Evolutionary conservation across 2,888 invertebrate species (phyloP), one percentile per base, ranked within the genome.

Genomic region (Mechanitis mazaeus): DNA sequence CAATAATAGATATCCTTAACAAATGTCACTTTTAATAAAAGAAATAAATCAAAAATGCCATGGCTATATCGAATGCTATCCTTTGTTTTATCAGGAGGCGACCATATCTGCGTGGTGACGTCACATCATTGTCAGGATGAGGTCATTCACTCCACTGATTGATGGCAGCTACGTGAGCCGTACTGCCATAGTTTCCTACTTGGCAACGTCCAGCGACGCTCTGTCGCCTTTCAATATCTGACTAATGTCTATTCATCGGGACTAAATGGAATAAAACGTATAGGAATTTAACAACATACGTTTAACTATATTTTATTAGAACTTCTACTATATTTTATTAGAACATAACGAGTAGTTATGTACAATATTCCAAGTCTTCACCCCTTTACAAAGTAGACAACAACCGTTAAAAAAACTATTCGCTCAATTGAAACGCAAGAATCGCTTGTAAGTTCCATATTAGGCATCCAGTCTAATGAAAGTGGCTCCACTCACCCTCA

Each of bases 131-230:
- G 69, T 73, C 76, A 76, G 75, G 75, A 75, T 72, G 73, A 74
- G 85, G 84, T 84, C 84, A 71, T 84, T 84, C 80, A 81, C 83
- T 75, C 75, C 76, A 69, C 70, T 81, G 84, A 85, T 80, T 78
- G 83, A 84, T 82, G 74, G 75, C 66, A 58, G 68, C 67, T 71
- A 81, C 84, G 85, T 83, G 50, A 28, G 50, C 50, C 50, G 50
- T 50, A 50, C 50, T 50, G 83, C 71, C 64, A 65, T 64, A 66
- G 64, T 69, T 64, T 70, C 70, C 72, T 67, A 67, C 71, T 69
- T 70, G 69, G 68, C 67, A 63, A 63, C 62, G 64, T 57, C 35
- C 55, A 59, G 66, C 66, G 68, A 61, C 69, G 56, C 54, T 55
- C 57, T 1, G 66, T 54, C 68, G 64, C 64, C 65, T 42, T 45